Conservation (phyloP, 2,888 invertebrate species). For the Euphydryas editha region DNA sequence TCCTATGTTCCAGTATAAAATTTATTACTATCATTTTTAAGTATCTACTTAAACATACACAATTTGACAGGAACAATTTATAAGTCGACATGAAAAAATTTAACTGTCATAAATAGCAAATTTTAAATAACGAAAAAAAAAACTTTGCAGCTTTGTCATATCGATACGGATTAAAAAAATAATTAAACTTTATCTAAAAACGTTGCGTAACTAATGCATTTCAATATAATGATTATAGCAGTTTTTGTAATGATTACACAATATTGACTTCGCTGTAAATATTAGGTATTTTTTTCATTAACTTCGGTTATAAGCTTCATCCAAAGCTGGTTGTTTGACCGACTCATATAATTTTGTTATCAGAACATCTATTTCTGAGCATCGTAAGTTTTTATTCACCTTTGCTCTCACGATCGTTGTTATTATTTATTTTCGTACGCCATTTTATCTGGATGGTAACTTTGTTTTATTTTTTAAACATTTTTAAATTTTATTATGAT, state of each 20-base stretch:
- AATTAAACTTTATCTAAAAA: background rate
- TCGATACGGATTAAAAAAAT: background rate
- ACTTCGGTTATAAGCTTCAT: constrained; percentile 27
- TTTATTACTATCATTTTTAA: no score
- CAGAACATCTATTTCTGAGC: constrained; percentile 58
- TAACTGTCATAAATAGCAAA: no score
- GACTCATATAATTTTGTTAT: constrained; percentile 66
- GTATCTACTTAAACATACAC: no score
- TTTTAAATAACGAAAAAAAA: no score
- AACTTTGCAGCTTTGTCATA: background rate
- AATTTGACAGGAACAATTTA: no score
- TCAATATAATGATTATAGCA: background rate
- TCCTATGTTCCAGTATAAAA: no score
- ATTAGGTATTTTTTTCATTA: constrained; percentile 23
- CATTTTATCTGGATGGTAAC: constrained; percentile 11
- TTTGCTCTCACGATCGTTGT: constrained; percentile 22
- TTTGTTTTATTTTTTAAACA: constrained; percentile 18
- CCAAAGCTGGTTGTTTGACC: constrained; percentile 41
- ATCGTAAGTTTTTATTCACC: constrained; percentile 58
- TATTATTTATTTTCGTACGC: constrained; percentile 26
- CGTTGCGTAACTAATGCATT: background rate
- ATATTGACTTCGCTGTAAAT: background rate
- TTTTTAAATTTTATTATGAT: no score
- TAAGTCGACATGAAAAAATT: no score
- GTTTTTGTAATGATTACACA: background rate